phyloP scores from a whole-genome alignment of 2,888 invertebrate species.

The Omphaloscelis lunosa region DNA sequence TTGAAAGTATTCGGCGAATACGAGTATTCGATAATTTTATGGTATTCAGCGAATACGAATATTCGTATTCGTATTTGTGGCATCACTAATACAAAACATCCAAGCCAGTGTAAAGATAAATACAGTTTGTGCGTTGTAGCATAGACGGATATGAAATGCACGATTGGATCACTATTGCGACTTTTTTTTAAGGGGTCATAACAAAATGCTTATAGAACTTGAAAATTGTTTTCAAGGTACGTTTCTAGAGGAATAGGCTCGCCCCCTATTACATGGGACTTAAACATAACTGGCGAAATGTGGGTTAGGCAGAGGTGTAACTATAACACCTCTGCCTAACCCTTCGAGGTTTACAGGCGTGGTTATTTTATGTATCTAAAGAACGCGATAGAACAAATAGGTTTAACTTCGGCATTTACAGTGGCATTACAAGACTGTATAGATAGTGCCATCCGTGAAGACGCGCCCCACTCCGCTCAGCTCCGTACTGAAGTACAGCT shows the following conservation, averaged over 20 bases:
- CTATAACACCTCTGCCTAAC: too few species aligned
- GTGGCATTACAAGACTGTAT: neutral
- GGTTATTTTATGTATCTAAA: neutral
- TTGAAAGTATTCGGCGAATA: too few species aligned
- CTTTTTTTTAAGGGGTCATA: neutral
- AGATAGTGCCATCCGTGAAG: too few species aligned
- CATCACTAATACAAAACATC: conserved; percentile 12
- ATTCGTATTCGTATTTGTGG: too few species aligned
- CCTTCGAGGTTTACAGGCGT: too few species aligned
- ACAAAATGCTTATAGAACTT: neutral
- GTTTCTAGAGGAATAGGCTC: neutral
- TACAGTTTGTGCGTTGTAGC: conserved; percentile 28
- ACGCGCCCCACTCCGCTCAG: too few species aligned
- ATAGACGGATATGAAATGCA: neutral
- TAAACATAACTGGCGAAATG: too few species aligned
- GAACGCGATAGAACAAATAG: conserved; percentile 7
- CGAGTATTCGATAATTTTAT: too few species aligned
- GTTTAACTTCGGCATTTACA: neutral
- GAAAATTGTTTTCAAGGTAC: neutral
- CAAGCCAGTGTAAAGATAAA: conserved; percentile 4
- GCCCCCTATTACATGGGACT: too few species aligned
- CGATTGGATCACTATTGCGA: neutral
- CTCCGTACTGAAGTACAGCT: too few species aligned
- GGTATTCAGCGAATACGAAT: too few species aligned
- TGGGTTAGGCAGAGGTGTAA: too few species aligned